Base-by-base conservation (phyloP, 2,113 vertebrate genomes). In the Aptenodytes patagonicus region DNA sequence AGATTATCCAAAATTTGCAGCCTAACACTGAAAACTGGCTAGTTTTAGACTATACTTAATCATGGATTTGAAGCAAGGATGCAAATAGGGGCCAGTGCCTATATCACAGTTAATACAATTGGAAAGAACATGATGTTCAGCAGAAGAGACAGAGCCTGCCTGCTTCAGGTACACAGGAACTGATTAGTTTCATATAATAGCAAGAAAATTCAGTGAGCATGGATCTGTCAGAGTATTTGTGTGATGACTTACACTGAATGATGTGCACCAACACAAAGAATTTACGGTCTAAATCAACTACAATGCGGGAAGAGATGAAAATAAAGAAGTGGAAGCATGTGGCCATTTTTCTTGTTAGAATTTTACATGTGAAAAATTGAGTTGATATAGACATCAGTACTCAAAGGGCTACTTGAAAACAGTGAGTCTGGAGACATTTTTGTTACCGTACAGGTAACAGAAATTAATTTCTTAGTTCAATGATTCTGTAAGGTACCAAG, bases 401-500 rank as follows among this genome's bases (percentile, higher is more conserved):
- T 65, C 61, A 65, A 81, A 90, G 28, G 19, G 7, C 31, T 92
- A 9, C 34, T 51, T 88, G 62, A 69, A 83, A 96, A 72, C 54
- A 70, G 40, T 2, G 4, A 80, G 8, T 58, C 40, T 82, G 61
- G 70, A 93, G 58, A 69, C 10, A 32, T 76, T 73, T 71, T 68
- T 87, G 15, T 55, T 86, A 62, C 80, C 24, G 26, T 73, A 72
- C 7, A 40, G 57, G 36, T 62, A 83, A 77, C 7, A 75, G 52
- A 90, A 94, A 80, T 95, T 91, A 61, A 83, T 96, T 82, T 97
- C 52, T 84, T 77, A 80, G 78, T 49, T 87, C 85, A 90, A 21
- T 83, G 75, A 61, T 65, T 66, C 69, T 44, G 49, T 49, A 64
- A 94, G 24, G 24, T 52, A 89, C 18, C 18, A 57, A 64, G 61